Evolutionary conservation across 2,888 invertebrate genomes (phyloP), one percentile per base, ranked within the genome.

Genomic region (Caenorhabditis angaria): DNA sequence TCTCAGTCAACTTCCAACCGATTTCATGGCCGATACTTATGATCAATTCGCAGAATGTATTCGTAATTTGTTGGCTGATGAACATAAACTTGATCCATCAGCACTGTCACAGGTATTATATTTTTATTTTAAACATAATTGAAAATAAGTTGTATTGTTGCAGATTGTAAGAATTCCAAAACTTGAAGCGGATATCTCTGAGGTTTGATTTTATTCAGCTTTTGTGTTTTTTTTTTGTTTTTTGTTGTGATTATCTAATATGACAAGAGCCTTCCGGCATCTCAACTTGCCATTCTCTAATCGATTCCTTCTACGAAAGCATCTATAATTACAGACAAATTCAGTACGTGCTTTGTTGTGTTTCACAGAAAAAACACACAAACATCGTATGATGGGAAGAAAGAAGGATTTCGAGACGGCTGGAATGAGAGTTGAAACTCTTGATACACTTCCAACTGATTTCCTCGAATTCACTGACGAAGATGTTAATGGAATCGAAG

Each of bases 291-390:
- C 29, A 56, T 56, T 12, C 51, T 51, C 51, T 18, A 14, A 48
- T 48, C 48, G 20, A 12, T n/a, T 48, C 48, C 5, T 27, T 22
- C 10, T 14, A 14, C 27, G 29, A 55, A 20, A 56, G 20, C 25
- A 56, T 56, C 56, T 2, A 20, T 29, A 24, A 57, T 69, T 78
- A 61, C 72, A 78, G 81, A 73, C 64, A 29, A 71, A 73, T 41
- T 76, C 73, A 48, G 66, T 77, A 6, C 70, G 76, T 51, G 78
- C 68, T 8, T 61, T 81, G 35, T 61, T 81, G 51, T 66, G 70
- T 58, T 81, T 81, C 76, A 69, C 73, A 41, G 70, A 75, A 28
- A 76, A 76, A 53, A 76, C 72, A 24, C 81, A 81, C 51, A 78
- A 78, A 57, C 74, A 77, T 51, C 70, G 81, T n/a, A 69, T 78